Percentiles rank a stretch among this genome's conserved stretches.
Conservation (phyloP, 2,797 vertebrate species). For the Phaenicophaeus curvirostris region DNA sequence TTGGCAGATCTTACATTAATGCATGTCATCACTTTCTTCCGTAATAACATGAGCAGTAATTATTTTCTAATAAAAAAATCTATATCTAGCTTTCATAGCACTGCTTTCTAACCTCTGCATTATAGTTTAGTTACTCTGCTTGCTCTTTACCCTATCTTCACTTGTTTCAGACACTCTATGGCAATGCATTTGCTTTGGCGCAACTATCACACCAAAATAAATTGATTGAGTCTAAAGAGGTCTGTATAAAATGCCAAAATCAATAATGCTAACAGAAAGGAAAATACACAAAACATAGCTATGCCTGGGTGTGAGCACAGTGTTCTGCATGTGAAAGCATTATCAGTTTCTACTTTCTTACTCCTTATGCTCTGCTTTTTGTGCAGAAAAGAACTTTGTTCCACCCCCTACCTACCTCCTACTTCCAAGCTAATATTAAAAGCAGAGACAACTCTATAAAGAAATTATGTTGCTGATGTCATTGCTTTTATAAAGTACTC, state of each 20-base stretch:
- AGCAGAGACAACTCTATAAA: constrained; percentile 51
- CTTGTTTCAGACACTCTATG: background rate
- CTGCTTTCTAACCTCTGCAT: background rate
- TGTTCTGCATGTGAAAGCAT: background rate
- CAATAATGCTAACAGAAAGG: background rate
- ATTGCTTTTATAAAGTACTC: constrained; percentile 56
- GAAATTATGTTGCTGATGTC: constrained; percentile 65
- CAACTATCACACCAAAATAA: background rate
- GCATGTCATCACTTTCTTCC: background rate
- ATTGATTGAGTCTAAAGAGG: background rate
- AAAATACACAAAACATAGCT: background rate
- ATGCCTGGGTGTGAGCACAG: background rate
- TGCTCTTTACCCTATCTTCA: background rate
- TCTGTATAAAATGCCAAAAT: background rate
- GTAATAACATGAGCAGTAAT: background rate
- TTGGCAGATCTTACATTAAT: background rate
- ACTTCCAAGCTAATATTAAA: constrained; percentile 70
- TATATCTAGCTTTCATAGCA: background rate
- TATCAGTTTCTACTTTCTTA: constrained; percentile 14
- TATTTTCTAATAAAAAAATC: background rate
- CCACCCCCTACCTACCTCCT: constrained; percentile 63
- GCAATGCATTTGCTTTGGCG: background rate
- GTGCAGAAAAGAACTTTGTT: constrained; percentile 49
- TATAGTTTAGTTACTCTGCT: background rate
- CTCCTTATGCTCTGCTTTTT: constrained; percentile 11